Conservation (phyloP, 2,797 vertebrate genomes). For the Meda fulgida region DNA sequence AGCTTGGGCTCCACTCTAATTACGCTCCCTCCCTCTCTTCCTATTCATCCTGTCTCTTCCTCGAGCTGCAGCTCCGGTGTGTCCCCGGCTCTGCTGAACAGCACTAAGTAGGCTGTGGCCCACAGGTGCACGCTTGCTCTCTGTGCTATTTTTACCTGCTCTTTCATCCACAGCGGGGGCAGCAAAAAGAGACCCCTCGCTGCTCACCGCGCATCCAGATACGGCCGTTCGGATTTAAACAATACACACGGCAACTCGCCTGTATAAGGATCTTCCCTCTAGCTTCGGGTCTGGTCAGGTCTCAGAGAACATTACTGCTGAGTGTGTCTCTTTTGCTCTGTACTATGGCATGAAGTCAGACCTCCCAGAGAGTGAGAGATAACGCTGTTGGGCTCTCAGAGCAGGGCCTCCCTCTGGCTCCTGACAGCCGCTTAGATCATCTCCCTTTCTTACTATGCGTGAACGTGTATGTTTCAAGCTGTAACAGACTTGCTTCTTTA, state of each 20-base stretch:
- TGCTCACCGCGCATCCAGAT: constrained; percentile 29
- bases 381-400: constrained; percentile 45
- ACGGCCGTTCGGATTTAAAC: constrained; percentile 17
- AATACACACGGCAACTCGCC: background rate
- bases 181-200: constrained; percentile 12
- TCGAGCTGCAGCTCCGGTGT: background rate
- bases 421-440: constrained; percentile 54
- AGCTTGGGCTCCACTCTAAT: constrained; percentile 62
- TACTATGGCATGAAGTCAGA: constrained; percentile 54
- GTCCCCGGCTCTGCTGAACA: constrained; percentile 58
- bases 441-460: constrained; percentile 16
- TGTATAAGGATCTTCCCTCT: constrained; percentile 27
- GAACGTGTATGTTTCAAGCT: constrained; percentile 4
- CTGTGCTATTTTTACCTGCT: constrained; percentile 42
- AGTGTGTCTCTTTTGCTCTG: constrained; percentile 45
- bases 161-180: constrained; percentile 18
- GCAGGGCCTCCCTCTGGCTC: constrained; percentile 39
- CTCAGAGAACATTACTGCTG: constrained; percentile 42
- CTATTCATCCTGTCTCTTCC: constrained; percentile 27
- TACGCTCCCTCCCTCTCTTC: constrained; percentile 11
- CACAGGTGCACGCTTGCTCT: constrained; percentile 68
- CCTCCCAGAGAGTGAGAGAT: constrained; percentile 60
- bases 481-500: constrained; percentile 43
- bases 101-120: constrained; percentile 70
- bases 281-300: constrained; percentile 40